These are phyloP conservation scores for Aphelocoma coerulescens DNA, from an alignment of 2,113 vertebrate species.

Conservation along the genomic window DNA sequence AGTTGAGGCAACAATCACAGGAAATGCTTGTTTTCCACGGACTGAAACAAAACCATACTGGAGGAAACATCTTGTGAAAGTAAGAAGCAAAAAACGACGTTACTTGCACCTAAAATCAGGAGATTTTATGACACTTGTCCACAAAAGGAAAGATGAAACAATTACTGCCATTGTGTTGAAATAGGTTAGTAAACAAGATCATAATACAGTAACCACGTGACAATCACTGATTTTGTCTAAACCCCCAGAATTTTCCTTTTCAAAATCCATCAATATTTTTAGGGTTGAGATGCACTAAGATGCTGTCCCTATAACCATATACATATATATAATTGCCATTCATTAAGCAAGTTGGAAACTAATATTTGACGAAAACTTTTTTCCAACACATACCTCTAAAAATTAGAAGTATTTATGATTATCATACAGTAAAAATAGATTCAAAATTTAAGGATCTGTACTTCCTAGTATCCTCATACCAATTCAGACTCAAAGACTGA, in stretches of 20 bases:
- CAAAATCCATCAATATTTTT: background rate
- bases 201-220: background rate
- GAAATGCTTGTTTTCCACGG: background rate
- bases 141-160: background rate
- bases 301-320: background rate
- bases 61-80: conserved; percentile 19
- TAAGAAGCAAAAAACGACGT: background rate
- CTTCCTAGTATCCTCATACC: background rate
- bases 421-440: background rate
- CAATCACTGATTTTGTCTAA: background rate
- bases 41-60: background rate
- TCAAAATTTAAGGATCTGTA: background rate
- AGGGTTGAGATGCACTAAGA: background rate
- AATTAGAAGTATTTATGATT: background rate
- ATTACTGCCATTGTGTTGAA: background rate
- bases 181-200: background rate
- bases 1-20: background rate
- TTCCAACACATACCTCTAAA: background rate
- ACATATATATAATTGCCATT: background rate
- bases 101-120: background rate
- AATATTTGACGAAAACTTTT: background rate
- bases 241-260: background rate
- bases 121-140: background rate
- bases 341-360: background rate
- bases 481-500: background rate